Conservation (phyloP, 1,140 invertebrate genomes). For the Calephelis nemesis region DNA sequence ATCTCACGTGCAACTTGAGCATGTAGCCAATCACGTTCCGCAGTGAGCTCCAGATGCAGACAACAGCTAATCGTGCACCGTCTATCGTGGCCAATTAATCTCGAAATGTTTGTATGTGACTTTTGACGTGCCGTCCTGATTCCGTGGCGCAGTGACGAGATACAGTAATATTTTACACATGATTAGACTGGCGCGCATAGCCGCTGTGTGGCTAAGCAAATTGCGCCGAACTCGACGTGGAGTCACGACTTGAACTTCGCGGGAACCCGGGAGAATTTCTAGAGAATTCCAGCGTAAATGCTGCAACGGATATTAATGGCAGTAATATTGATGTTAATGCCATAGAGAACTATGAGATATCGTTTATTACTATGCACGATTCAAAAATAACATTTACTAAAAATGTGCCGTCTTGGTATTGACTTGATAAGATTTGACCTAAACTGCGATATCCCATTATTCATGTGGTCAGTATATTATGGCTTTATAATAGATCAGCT, state of each 20-base stretch:
- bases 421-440: too few species aligned
- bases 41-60: slow-evolving; percentile 32
- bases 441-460: too few species aligned
- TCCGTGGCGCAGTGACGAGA: slow-evolving; percentile 62
- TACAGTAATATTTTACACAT: slow-evolving; percentile 76
- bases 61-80: slow-evolving; percentile 51
- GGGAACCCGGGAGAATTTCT: slow-evolving; percentile 70
- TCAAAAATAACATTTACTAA: background rate
- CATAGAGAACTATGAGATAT: slow-evolving; percentile 21
- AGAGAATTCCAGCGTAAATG: slow-evolving; percentile 75
- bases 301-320: slow-evolving; percentile 70
- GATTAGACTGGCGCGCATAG: slow-evolving; percentile 66
- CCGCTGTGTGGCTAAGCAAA: slow-evolving; percentile 76
- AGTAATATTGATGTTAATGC: slow-evolving; percentile 39
- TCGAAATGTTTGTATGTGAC: slow-evolving; percentile 51
- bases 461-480: too few species aligned
- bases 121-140: slow-evolving; percentile 67
- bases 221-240: slow-evolving; percentile 68
- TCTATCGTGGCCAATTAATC: slow-evolving; percentile 69
- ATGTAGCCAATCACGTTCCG: slow-evolving; percentile 31
- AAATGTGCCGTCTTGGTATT: too few species aligned
- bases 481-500: too few species aligned
- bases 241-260: slow-evolving; percentile 76
- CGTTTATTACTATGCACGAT: slow-evolving; percentile 1
- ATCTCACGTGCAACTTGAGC: slow-evolving; percentile 19